Evolutionary conservation across 2,888 invertebrate species (phyloP).

Genomic region (Listrodromus nycthemerus): DNA sequence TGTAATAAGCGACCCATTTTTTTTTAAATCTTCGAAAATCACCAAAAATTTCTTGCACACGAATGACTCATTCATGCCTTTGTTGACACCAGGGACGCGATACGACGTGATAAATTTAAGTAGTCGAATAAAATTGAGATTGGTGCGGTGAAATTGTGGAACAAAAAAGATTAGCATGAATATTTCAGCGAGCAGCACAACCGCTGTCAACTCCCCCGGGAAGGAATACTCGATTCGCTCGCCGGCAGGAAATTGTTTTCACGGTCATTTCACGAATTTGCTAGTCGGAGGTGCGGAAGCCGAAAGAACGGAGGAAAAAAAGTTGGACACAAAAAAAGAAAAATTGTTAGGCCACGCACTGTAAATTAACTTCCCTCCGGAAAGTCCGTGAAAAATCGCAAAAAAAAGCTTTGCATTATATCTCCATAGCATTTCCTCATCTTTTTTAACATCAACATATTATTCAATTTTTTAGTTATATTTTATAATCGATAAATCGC

Average conservation of each 20-base stretch:
- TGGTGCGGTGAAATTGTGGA: conserved; percentile 11
- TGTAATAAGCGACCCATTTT: too few relatives aligned
- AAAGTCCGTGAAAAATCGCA: not conserved
- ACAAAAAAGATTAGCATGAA: conserved; percentile 44
- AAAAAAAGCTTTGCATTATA: not conserved
- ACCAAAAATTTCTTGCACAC: not conserved
- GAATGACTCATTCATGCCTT: not conserved
- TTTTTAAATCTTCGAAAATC: not conserved
- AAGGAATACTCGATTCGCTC: conserved; percentile 56
- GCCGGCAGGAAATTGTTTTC: conserved; percentile 41
- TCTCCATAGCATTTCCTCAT: not conserved
- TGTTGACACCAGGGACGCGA: not conserved
- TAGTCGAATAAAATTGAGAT: conserved; percentile 27
- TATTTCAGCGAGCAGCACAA: conserved; percentile 25
- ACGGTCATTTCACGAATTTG: conserved; percentile 47
- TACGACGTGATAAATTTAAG: not conserved
- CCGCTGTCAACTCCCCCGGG: conserved; percentile 37
- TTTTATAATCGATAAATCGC: too few relatives aligned
- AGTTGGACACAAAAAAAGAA: not conserved
- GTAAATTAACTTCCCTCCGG: not conserved
- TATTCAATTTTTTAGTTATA: too few relatives aligned
- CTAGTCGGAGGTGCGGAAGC: conserved; percentile 54
- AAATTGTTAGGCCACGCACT: not conserved
- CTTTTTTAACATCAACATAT: not conserved
- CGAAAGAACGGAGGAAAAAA: conserved; percentile 5